phyloP scores from a whole-genome alignment of 2,797 vertebrate genomes.

The Cryptoprocta ferox region DNA sequence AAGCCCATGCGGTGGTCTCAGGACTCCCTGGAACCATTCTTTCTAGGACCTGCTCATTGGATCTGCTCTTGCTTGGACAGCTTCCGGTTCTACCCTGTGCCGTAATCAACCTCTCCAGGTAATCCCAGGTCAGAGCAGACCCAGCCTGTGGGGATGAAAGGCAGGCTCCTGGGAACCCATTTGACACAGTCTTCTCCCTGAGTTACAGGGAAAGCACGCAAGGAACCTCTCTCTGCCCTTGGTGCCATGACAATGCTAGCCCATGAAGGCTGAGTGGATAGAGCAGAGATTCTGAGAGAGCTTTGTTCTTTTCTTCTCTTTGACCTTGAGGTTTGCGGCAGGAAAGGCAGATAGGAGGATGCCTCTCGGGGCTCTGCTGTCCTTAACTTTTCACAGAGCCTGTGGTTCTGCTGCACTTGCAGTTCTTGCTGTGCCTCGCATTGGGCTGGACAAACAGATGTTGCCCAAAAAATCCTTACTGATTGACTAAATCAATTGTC shows the following conservation, averaged over 20 bases:
- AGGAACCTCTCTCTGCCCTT: not conserved
- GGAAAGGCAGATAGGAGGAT: not conserved
- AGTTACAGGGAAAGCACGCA: not conserved
- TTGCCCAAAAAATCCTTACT: not conserved
- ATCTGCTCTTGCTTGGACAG: not conserved
- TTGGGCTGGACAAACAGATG: not conserved
- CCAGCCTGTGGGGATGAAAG: not conserved
- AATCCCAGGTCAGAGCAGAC: not conserved
- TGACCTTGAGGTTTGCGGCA: not conserved
- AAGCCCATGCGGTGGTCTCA: not conserved
- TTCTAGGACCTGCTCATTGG: not conserved
- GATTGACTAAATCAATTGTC: not conserved
- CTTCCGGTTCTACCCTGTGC: not conserved
- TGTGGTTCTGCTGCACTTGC: not conserved
- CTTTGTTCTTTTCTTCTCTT: not conserved
- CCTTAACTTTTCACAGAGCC: not conserved
- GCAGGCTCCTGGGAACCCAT: not conserved
- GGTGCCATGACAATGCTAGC: not conserved
- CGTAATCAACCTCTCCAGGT: not conserved
- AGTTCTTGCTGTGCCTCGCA: not conserved
- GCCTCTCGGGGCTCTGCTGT: not conserved
- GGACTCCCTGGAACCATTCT: not conserved
- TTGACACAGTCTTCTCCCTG: not conserved
- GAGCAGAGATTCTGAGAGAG: not conserved
- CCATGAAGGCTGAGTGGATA: accelerated